Evolutionary conservation across 2,888 invertebrate species (phyloP), one percentile per base, ranked within the genome.

Genomic region (Tipula confusa): DNA sequence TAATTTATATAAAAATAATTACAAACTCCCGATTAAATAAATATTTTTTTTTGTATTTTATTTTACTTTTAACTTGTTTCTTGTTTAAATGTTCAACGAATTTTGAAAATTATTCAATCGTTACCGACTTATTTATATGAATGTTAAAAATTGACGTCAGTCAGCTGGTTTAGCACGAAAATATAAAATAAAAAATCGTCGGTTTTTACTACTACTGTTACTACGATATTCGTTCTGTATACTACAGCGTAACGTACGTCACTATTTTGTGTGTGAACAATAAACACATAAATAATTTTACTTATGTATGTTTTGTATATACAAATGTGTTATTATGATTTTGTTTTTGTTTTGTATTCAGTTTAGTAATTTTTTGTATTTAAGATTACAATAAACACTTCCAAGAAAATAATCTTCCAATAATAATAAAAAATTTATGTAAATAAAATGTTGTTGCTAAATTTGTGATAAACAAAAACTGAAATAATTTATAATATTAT

Each of bases 91-190:
- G 29, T 33, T 11, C 18, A 31, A 82, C 82, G 82, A 33, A 33
- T 82, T 82, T 82, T 82, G n/a, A 82, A 82, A 33, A 18, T 82
- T 31, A 82, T 82, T 9, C 29, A 33, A 33, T 82, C 82, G 82
- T 18, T 11, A 7, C 18, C 18, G 36, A 18, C 33, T 18, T 18
- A 36, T 80, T 80, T 80, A 80, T 80, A 80, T 31, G 31, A 80
- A 80, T 29, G 15, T 7, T 29, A 29, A 80, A 31, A 29, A 15
- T 80, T 80, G 80, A 80, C 80, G 80, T 80, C 80, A 80, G 80
- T 80, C 80, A 80, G 80, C 80, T 80, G 80, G 29, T 80, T 80
- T n/a, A 29, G 24, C 64, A 64, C 64, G 64, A 64, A 18, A 64
- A 9, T 9, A 64, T 24, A 64, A 64, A 64, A 64, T 64, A 64